Evolutionary conservation across 2,797 vertebrate species (phyloP).

Genomic region (Macroramphosus scolopax): DNA sequence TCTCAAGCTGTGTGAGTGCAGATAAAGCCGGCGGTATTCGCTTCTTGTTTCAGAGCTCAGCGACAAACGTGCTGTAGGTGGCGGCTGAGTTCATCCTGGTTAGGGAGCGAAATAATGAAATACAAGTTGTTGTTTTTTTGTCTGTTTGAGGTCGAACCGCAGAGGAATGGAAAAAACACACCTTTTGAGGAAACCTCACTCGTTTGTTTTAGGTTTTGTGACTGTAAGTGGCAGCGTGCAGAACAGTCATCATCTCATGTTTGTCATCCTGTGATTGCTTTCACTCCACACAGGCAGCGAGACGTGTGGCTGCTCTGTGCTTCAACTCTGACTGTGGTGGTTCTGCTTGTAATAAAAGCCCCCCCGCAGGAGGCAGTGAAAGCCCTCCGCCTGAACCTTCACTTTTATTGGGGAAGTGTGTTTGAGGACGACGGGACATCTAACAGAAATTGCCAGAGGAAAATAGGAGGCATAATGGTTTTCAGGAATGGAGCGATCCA

Average conservation of each 20-base stretch:
- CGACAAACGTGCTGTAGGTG: conserved; percentile 37
- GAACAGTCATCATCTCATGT: conserved; percentile 26
- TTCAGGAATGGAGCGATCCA: conserved; percentile 59
- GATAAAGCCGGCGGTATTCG: conserved; percentile 57
- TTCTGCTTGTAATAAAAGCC: conserved; percentile 64
- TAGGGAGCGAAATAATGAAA: conserved; percentile 39
- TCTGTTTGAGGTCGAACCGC: conserved; percentile 33
- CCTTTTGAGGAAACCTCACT: conserved; percentile 14
- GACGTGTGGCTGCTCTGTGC: conserved; percentile 25
- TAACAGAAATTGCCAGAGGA: conserved; percentile 64
- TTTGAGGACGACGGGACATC: conserved; percentile 66
- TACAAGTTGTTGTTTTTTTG: conserved; percentile 27
- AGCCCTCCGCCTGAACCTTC: conserved; percentile 60
- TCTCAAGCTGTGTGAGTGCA: conserved; percentile 62
- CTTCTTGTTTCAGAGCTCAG: conserved; percentile 20
- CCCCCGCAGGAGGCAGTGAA: conserved; percentile 37
- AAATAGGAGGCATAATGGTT: conserved; percentile 67
- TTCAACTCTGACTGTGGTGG: conserved; percentile 38
- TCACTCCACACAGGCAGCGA: conserved; percentile 30
- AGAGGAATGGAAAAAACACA: conserved; percentile 11
- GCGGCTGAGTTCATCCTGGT: conserved; percentile 46
- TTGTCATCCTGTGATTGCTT: conserved; percentile 51
- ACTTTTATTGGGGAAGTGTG: conserved; percentile 50
- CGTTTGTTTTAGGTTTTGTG: conserved; percentile 7
- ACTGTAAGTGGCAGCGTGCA: conserved; percentile 33